phyloP scores from a whole-genome alignment of 30 jellyfish, hydroid and myxozoan genomes.

The Turritopsis dohrnii region DNA sequence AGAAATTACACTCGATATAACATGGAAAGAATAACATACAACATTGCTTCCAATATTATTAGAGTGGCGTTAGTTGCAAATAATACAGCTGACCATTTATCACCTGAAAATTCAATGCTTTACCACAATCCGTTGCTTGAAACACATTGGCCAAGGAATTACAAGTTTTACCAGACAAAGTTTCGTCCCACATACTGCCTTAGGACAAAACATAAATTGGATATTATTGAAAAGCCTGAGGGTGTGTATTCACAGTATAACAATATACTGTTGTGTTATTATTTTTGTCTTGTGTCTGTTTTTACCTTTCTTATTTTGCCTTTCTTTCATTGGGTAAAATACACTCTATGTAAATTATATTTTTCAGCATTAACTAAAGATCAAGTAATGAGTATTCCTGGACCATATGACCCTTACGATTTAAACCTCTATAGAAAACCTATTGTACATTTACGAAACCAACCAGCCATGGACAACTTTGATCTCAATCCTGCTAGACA shows the following conservation, averaged over 20 bases:
- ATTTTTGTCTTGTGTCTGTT: too few species aligned
- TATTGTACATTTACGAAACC: conserved; percentile 37
- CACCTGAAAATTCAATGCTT: conserved; percentile 8
- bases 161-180: conserved; percentile 32
- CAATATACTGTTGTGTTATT: too few species aligned
- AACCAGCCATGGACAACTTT: conserved; percentile 35
- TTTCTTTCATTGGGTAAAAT: too few species aligned
- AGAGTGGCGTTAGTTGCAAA: conserved; percentile 41
- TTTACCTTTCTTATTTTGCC: too few species aligned
- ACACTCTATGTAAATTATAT: not conserved
- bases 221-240: conserved; percentile 21
- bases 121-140: conserved; percentile 32
- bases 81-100: conserved; percentile 20
- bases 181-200: conserved; percentile 30
- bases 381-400: conserved; percentile 58
- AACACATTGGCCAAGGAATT: conserved; percentile 56
- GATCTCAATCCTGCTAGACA: conserved; percentile 28
- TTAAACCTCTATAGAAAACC: conserved; percentile 51
- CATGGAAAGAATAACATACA: conserved; percentile 60
- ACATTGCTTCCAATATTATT: conserved; percentile 47
- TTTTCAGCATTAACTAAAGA: conserved; percentile 17
- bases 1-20: conserved; percentile 34
- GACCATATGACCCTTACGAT: conserved; percentile 65
- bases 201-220: conserved; percentile 21
- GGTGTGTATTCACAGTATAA: conserved; percentile 9